Percentiles rank a stretch among this genome's conserved stretches.
Evolutionary conservation across 2,113 vertebrate species (phyloP).

Genomic region (Neogobius melanostomus): DNA sequence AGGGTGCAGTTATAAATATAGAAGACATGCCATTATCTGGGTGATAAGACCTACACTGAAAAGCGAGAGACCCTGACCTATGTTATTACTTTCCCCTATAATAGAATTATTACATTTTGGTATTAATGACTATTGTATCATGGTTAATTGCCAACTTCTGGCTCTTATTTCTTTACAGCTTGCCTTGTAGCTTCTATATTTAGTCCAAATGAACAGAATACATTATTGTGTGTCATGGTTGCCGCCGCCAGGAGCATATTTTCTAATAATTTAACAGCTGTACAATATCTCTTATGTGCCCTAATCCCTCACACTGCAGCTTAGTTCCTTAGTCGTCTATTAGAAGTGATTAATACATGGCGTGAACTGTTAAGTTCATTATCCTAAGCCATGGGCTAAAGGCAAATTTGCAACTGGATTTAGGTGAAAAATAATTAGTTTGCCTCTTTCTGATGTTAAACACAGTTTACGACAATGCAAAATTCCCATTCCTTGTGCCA

Average conservation of each 20-base stretch:
- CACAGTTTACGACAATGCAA: neutral
- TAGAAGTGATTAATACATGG: slow-evolving; percentile 1
- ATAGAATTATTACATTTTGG: too few species aligned
- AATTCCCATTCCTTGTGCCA: neutral
- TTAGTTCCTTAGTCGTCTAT: neutral
- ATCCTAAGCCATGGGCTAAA: neutral
- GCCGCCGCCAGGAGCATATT: neutral
- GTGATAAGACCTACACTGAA: too few species aligned
- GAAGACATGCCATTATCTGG: too few species aligned
- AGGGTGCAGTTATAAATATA: too few species aligned
- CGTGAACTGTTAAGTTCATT: neutral
- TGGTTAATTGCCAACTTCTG: neutral
- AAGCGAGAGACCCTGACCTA: too few species aligned
- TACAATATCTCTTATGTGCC: neutral
- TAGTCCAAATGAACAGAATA: neutral
- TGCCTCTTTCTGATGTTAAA: neutral
- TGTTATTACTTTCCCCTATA: too few species aligned
- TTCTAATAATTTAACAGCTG: slow-evolving; percentile 5
- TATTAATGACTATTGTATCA: neutral
- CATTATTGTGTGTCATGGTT: neutral
- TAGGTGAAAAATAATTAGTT: neutral
- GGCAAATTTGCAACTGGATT: neutral
- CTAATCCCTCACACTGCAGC: neutral
- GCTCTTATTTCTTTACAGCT: neutral
- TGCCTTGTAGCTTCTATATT: neutral